phyloP scores from a whole-genome alignment of 1,140 invertebrate species.

The Agrypnia vestita region DNA sequence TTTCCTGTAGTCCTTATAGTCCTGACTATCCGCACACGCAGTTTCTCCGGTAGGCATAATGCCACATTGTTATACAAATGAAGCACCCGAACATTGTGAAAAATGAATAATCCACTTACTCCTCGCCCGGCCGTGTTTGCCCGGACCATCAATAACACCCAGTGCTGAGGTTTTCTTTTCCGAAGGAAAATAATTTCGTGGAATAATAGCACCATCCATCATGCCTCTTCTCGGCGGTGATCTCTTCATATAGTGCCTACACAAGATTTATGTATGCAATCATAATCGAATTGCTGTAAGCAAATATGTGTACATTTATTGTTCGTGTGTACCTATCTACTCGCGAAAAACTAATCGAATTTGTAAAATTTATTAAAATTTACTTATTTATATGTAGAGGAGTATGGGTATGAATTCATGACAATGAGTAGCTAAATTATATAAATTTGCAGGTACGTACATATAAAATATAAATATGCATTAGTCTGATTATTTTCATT shows the following conservation, averaged over 20 bases:
- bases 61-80: conserved; percentile 23
- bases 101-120: conserved; percentile 26
- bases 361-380: too few relatives aligned
- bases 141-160: conserved; percentile 22
- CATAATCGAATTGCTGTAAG: conserved; percentile 21
- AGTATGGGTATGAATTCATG: too few relatives aligned
- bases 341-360: too few relatives aligned
- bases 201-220: conserved; percentile 24
- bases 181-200: conserved; percentile 23
- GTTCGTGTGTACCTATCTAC: too few relatives aligned
- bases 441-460: too few relatives aligned
- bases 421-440: too few relatives aligned
- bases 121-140: background rate
- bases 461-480: too few relatives aligned
- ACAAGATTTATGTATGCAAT: conserved; percentile 15
- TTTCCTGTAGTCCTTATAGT: background rate
- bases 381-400: too few relatives aligned
- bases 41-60: background rate
- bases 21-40: background rate
- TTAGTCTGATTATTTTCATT: too few relatives aligned
- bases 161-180: conserved; percentile 24
- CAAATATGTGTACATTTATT: background rate
- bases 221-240: conserved; percentile 12
- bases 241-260: conserved; percentile 25
- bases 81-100: background rate